Conservation (phyloP, 2,888 invertebrate species). For the Acanthosepion pharaonis region DNA sequence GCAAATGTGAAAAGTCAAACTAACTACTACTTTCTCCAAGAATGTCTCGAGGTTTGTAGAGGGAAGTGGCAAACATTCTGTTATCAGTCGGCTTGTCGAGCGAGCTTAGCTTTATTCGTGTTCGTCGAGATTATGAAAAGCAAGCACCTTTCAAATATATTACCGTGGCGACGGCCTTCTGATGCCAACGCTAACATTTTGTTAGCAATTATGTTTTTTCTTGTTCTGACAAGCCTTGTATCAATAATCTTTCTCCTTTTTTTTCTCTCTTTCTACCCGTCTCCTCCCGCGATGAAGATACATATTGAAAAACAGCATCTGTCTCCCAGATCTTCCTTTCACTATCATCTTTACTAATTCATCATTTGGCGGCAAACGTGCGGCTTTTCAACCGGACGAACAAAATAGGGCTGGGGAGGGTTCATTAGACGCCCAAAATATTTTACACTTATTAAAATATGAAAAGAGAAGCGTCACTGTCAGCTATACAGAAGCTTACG, state of each 20-base stretch:
- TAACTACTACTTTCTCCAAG: no score
- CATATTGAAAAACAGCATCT: not conserved
- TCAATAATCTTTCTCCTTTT: not conserved
- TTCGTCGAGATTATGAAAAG: not conserved
- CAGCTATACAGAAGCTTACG: not conserved
- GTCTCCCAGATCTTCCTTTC: not conserved
- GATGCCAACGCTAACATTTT: not conserved
- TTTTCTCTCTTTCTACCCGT: not conserved
- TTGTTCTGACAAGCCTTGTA: not conserved
- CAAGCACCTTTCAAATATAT: not conserved
- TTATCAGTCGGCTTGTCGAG: not conserved
- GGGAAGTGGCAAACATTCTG: not conserved
- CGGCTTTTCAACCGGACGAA: not conserved
- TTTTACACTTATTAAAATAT: not conserved
- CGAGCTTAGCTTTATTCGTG: not conserved
- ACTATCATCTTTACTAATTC: not conserved
- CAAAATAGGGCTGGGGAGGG: not conserved
- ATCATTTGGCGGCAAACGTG: slow-evolving; percentile 5
- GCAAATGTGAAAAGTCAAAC: no score
- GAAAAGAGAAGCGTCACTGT: not conserved
- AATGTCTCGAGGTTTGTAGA: not conserved
- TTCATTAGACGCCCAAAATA: not conserved
- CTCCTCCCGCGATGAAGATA: not conserved
- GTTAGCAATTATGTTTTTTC: not conserved
- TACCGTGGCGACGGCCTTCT: not conserved